Evolutionary conservation across 1,140 invertebrate genomes (phyloP), one percentile per base, ranked within the genome.

Genomic region (Dufourea novaeangliae): DNA sequence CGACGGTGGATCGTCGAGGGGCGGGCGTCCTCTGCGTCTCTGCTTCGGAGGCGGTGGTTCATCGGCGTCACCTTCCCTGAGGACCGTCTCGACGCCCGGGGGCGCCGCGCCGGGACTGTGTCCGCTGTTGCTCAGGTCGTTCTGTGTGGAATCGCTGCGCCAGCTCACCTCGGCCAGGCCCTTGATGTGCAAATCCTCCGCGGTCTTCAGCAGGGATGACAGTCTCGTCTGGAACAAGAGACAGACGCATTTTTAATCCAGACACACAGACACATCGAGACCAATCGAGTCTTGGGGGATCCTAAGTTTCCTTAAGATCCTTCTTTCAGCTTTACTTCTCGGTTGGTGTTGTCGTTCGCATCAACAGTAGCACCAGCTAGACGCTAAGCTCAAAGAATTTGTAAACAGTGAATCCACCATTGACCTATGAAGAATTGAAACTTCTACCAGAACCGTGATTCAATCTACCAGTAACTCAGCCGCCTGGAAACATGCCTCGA

Each of bases 101-200:
- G 79, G 88, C 6, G 85, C 89, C 17, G 88, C 83, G 57, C 90
- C 87, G 29, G 88, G 87, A 90, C 91, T 90, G 83, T 92, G 88
- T 14, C 90, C 87, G 77, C 90, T 90, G 81, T 91, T 91, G 57
- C 82, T 92, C 88, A 88, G 66, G 73, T 90, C 88, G 85, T 92
- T 89, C 79, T 92, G 90, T 76, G 87, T 88, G 39, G 93, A 93
- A 80, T 95, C 94, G 86, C 96, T 95, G 78, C 94, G 94, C 96
- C 96, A 97, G 72, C 96, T 96, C 4, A 97, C 96, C 91, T 98
- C 97, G 46, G 97, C 97, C 25, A 98, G 92, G 0, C 97, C 97
- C 93, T 98, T 98, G 77, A 98, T 97, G 89, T 97, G 95, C 11
- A 98, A 93, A 88, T 97, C 97, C 91, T 98, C 97, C 1, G 97